Evolutionary conservation across 2,888 invertebrate genomes (phyloP).

Genomic region (Hypsopygia costalis): DNA sequence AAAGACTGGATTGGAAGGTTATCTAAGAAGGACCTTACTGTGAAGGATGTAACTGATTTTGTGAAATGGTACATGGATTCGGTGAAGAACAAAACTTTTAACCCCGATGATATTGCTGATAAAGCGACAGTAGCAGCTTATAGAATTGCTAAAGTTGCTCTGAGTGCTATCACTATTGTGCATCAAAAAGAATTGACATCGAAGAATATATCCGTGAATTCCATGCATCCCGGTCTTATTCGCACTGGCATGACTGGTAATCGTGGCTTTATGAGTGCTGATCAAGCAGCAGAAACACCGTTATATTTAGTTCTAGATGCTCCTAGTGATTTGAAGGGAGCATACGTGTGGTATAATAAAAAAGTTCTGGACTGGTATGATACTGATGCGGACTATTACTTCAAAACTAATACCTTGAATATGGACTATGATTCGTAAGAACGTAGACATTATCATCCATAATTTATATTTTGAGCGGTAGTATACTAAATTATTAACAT

Average conservation of each 20-base stretch:
- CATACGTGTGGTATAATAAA: slow-evolving; percentile 82
- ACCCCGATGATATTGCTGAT: slow-evolving; percentile 44
- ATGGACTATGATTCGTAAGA: slow-evolving; percentile 1
- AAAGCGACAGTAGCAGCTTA: slow-evolving; percentile 82
- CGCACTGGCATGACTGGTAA: slow-evolving; percentile 87
- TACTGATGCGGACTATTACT: slow-evolving; percentile 45
- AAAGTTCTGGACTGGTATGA: slow-evolving; percentile 79
- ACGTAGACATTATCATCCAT: no score
- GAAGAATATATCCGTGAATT: slow-evolving; percentile 80
- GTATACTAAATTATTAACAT: no score
- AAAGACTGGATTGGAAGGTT: slow-evolving; percentile 48
- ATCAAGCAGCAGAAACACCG: slow-evolving; percentile 79
- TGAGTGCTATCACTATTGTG: slow-evolving; percentile 83
- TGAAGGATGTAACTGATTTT: slow-evolving; percentile 61
- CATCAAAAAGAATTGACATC: slow-evolving; percentile 82
- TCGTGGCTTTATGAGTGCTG: slow-evolving; percentile 76
- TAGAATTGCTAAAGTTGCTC: slow-evolving; percentile 85
- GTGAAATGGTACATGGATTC: slow-evolving; percentile 82
- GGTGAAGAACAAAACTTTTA: slow-evolving; percentile 40
- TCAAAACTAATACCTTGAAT: slow-evolving; percentile 35
- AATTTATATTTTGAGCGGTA: no score
- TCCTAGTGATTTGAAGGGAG: slow-evolving; percentile 76
- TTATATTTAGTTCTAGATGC: slow-evolving; percentile 75
- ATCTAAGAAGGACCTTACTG: slow-evolving; percentile 38
- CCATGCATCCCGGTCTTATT: slow-evolving; percentile 87